phyloP scores from a whole-genome alignment of 1,140 invertebrate genomes.

The Tetragnatha versicolor region DNA sequence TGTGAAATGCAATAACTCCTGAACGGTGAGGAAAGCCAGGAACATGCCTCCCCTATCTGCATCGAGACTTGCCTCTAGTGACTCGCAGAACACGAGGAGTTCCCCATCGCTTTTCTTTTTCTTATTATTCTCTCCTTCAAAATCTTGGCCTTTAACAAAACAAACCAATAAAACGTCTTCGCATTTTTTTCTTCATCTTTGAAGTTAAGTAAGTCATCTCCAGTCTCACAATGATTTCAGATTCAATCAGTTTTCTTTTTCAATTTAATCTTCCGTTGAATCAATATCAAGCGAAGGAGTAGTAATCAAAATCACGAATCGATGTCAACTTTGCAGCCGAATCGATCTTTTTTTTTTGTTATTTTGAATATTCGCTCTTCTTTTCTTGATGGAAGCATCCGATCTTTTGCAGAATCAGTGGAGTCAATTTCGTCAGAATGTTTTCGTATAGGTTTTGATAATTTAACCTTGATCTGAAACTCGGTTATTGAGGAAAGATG shows the following conservation, averaged over 20 bases:
- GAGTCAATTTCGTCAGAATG: no score
- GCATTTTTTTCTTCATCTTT: neutral
- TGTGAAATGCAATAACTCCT: constrained; percentile 49
- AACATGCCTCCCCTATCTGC: constrained; percentile 28
- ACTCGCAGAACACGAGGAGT: no score
- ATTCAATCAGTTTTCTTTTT: constrained; percentile 25
- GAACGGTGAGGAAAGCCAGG: neutral
- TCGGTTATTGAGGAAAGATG: no score
- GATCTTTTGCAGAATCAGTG: no score
- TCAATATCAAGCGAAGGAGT: neutral
- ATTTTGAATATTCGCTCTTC: no score
- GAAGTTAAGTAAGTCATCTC: neutral
- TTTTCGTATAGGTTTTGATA: no score
- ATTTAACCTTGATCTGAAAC: no score
- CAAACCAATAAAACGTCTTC: neutral
- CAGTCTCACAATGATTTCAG: constrained; percentile 1
- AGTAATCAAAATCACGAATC: neutral
- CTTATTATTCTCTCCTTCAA: no score
- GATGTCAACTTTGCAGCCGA: neutral
- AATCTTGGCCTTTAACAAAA: constrained; percentile 10
- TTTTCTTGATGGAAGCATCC: no score
- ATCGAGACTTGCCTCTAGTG: no score
- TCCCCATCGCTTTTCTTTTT: no score
- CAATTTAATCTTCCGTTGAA: constrained; percentile 6
- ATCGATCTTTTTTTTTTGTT: no score